Percentiles rank a stretch among this genome's conserved stretches.
Evolutionary conservation across 1,140 invertebrate genomes (phyloP).

Genomic region (Armadillidium nasatum): DNA sequence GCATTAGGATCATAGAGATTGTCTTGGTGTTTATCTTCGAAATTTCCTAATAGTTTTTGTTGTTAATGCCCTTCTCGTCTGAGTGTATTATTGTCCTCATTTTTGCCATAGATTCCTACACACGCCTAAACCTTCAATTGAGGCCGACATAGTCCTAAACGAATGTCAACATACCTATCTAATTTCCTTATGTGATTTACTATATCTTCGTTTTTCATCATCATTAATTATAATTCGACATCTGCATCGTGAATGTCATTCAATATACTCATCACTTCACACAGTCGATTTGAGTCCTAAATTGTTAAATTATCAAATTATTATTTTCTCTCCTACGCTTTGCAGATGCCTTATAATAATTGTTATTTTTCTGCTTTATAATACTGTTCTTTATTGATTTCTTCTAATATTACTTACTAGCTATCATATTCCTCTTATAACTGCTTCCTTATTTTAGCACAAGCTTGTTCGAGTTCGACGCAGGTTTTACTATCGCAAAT

Average conservation of each 20-base stretch:
- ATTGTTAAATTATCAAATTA: neutral
- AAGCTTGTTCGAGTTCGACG: neutral
- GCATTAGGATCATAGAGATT: too few species aligned
- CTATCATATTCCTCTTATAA: neutral
- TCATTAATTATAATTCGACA: neutral
- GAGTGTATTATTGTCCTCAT: too few species aligned
- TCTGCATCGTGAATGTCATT: neutral
- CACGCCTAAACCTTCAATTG: neutral
- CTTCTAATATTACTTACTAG: neutral
- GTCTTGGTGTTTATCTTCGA: neutral
- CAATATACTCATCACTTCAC: neutral
- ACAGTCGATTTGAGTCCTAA: neutral
- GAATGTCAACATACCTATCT: neutral
- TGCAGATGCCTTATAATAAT: neutral
- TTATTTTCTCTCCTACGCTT: neutral
- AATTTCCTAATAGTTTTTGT: neutral
- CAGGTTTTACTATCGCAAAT: neutral
- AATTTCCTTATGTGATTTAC: neutral
- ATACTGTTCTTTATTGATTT: neutral
- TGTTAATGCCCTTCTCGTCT: too few species aligned
- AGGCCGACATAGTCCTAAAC: neutral
- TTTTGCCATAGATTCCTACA: too few species aligned
- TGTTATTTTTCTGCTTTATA: neutral
- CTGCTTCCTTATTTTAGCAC: neutral
- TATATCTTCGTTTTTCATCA: slow-evolving; percentile 5